phyloP scores from a whole-genome alignment of 1,140 invertebrate species.

The Cheumatopsyche charites region DNA sequence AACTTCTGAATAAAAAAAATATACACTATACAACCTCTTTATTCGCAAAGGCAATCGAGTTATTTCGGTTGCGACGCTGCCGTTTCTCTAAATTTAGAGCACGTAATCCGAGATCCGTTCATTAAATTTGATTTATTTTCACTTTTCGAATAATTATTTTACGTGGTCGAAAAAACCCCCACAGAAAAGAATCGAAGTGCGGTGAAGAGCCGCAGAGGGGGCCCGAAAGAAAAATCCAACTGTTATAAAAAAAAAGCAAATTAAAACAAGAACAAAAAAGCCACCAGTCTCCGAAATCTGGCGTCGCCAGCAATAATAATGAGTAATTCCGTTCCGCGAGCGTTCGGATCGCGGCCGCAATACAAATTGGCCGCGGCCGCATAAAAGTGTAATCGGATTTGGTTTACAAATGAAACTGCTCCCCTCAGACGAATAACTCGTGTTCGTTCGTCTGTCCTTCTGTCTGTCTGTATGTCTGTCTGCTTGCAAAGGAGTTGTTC shows the following conservation, averaged over 20 bases:
- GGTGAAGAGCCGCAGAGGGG: neutral
- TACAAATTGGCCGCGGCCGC: conserved; percentile 47
- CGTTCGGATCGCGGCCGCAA: conserved; percentile 18
- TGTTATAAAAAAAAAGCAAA: conserved; percentile 3
- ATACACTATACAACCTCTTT: neutral
- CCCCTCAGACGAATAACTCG: conserved; percentile 46
- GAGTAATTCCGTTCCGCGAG: conserved; percentile 24
- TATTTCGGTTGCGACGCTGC: neutral
- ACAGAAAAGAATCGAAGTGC: neutral
- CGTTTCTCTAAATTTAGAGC: conserved; percentile 3
- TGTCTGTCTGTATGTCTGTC: no score
- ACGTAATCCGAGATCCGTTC: neutral
- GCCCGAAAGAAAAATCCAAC: neutral
- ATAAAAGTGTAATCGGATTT: conserved; percentile 49
- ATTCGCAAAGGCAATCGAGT: neutral
- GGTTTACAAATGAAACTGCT: conserved; percentile 48
- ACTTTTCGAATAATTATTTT: conserved; percentile 17
- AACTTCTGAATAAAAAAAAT: neutral
- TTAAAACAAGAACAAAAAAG: neutral
- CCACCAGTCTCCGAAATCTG: neutral
- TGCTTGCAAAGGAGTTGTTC: no score
- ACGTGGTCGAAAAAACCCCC: neutral
- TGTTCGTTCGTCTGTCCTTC: conserved; percentile 19
- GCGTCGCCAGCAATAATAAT: conserved; percentile 25
- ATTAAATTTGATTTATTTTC: conserved; percentile 23